These are phyloP conservation scores for Dromiciops gliroides DNA, from an alignment of 2,113 vertebrate genomes.

Conservation along the genomic window DNA sequence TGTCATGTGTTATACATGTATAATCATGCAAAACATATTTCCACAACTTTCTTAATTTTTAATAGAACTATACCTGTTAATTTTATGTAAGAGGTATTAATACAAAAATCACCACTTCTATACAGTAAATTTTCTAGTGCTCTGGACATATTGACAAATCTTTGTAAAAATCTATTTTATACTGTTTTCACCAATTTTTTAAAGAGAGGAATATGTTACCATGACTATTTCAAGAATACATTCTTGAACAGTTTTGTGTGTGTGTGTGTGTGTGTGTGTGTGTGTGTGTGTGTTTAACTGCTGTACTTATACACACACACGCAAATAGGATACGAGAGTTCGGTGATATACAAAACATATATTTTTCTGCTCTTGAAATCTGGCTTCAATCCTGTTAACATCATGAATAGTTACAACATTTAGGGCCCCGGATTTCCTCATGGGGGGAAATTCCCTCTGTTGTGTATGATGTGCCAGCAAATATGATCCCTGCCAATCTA, in stretches of 20 bases:
- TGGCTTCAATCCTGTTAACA: constrained; percentile 64
- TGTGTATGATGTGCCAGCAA: constrained; percentile 69
- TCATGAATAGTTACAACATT: constrained; percentile 79
- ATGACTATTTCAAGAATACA: constrained; percentile 48
- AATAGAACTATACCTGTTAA: constrained; percentile 28
- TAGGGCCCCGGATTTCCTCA: constrained; percentile 78
- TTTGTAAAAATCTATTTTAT: constrained; percentile 26
- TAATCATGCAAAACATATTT: not conserved
- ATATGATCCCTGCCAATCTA: constrained; percentile 64
- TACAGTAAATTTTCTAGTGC: not conserved
- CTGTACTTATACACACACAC: constrained; percentile 46
- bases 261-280: constrained; percentile 26
- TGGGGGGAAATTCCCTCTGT: constrained; percentile 77
- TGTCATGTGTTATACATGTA: not conserved
- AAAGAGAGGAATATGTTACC: constrained; percentile 43
- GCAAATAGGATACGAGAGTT: constrained; percentile 65
- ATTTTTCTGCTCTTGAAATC: constrained; percentile 64
- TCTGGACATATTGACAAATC: not conserved
- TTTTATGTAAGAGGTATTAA: constrained; percentile 21
- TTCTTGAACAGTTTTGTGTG: constrained; percentile 42
- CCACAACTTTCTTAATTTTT: constrained; percentile 37
- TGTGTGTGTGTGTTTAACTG: constrained; percentile 61
- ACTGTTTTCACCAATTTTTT: constrained; percentile 23
- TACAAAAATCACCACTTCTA: not conserved
- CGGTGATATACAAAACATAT: constrained; percentile 65